Percentiles rank a stretch among this genome's conserved stretches.
Evolutionary conservation across 1,140 invertebrate genomes (phyloP).

Genomic region (Plectrocnemia conspersa): DNA sequence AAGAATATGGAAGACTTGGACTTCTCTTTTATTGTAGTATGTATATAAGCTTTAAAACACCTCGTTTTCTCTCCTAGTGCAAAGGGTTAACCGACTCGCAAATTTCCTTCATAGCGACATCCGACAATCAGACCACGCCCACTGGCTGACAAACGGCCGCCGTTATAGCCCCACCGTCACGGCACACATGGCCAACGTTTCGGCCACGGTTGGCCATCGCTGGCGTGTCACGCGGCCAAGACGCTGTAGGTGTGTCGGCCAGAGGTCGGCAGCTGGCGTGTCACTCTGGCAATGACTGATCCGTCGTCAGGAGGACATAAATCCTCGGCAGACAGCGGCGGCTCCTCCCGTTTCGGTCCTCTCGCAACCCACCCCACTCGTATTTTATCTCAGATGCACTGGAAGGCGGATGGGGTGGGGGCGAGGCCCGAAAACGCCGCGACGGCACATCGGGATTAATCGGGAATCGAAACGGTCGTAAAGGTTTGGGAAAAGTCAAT

Average conservation of each 20-base stretch:
- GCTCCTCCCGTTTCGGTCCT: constrained; percentile 27
- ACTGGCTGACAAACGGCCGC: too few species aligned
- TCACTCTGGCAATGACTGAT: constrained; percentile 32
- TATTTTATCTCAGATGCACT: constrained; percentile 13
- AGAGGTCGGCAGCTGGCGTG: constrained; percentile 19
- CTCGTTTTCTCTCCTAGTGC: not conserved
- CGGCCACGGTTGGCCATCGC: not conserved
- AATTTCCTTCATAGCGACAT: not conserved
- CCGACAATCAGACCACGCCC: not conserved
- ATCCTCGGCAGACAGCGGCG: constrained; percentile 27
- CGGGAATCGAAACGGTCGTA: too few species aligned
- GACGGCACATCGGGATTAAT: too few species aligned
- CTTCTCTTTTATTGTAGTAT: too few species aligned
- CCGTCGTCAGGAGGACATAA: constrained; percentile 31
- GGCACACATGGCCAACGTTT: not conserved
- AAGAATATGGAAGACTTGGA: too few species aligned
- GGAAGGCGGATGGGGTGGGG: not conserved
- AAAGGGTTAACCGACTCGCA: not conserved
- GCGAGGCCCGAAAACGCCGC: not conserved
- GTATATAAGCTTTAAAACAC: too few species aligned
- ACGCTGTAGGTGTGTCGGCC: constrained; percentile 4
- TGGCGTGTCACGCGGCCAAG: not conserved
- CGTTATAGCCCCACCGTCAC: too few species aligned
- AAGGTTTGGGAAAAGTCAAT: too few species aligned
- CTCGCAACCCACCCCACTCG: not conserved